Conservation (phyloP, 1,140 invertebrate species). For the Liolophura sinensis region DNA sequence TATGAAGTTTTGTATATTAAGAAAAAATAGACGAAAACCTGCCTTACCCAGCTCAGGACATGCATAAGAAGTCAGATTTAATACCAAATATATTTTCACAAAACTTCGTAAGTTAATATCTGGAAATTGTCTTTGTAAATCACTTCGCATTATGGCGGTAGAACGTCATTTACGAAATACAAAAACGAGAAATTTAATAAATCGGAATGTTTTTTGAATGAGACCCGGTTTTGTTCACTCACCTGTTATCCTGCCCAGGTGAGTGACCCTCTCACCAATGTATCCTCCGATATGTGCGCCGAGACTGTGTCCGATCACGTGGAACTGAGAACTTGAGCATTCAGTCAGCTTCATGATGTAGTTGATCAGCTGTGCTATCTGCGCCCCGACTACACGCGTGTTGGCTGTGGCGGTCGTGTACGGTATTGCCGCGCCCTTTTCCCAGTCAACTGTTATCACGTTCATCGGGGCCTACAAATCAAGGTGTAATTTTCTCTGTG, state of each 20-base stretch:
- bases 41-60: no score
- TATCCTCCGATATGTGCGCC: constrained; percentile 89
- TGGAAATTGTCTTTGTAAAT: no score
- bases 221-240: background rate
- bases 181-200: no score
- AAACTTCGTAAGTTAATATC: no score
- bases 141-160: no score
- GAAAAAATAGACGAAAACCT: no score
- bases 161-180: no score
- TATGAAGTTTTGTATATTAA: no score
- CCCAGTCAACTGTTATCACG: constrained; percentile 93
- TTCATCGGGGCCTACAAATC: constrained; percentile 63
- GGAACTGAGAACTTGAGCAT: constrained; percentile 48
- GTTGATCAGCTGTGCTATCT: constrained; percentile 76
- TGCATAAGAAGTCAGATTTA: no score
- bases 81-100: no score
- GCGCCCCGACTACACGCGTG: constrained; percentile 87
- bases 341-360: constrained; percentile 13
- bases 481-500: background rate
- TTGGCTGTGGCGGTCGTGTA: constrained; percentile 93
- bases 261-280: constrained; percentile 81
- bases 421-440: constrained; percentile 85
- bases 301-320: constrained; percentile 89
- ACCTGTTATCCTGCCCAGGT: constrained; percentile 74
- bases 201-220: no score